Conservation (phyloP, 2,113 vertebrate species). For the Xiphias gladius region DNA sequence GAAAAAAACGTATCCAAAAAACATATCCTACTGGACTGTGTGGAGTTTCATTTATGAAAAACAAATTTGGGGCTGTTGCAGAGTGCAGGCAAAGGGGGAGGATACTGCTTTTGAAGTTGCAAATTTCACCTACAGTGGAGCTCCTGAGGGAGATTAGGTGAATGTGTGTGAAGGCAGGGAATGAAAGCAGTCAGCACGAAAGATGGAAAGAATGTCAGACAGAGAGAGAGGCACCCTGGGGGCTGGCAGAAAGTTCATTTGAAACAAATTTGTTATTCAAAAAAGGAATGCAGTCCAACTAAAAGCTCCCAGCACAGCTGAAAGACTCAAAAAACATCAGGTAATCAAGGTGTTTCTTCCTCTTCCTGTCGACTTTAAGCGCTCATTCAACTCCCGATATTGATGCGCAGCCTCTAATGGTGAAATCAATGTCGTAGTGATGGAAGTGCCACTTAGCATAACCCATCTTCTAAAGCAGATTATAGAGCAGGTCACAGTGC, state of each 20-base stretch:
- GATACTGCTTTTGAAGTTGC: constrained; percentile 69
- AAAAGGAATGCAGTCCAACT: constrained; percentile 55
- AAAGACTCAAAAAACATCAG: constrained; percentile 36
- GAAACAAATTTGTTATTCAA: constrained; percentile 72
- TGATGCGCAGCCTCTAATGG: constrained; percentile 70
- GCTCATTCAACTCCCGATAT: constrained; percentile 54
- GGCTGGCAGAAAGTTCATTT: constrained; percentile 72
- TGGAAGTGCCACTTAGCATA: constrained; percentile 81
- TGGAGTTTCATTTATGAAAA: constrained; percentile 48
- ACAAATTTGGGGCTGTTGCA: constrained; percentile 41
- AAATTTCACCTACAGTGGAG: constrained; percentile 63
- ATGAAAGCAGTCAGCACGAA: constrained; percentile 58
- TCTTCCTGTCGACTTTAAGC: constrained; percentile 46
- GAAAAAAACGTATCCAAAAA: too few relatives aligned
- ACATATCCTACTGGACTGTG: constrained; percentile 2
- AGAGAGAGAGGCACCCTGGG: constrained; percentile 37
- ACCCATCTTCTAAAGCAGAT: constrained; percentile 79
- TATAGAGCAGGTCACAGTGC: constrained; percentile 70
- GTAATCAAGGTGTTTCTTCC: constrained; percentile 52
- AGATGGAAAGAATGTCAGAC: constrained; percentile 59
- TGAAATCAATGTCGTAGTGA: constrained; percentile 77
- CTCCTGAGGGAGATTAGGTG: constrained; percentile 67
- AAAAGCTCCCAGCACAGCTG: constrained; percentile 57
- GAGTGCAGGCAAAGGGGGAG: constrained; percentile 35
- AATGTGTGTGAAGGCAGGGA: constrained; percentile 43